Conservation (phyloP, 2,888 invertebrate genomes). For the Ephialtes manifestator region DNA sequence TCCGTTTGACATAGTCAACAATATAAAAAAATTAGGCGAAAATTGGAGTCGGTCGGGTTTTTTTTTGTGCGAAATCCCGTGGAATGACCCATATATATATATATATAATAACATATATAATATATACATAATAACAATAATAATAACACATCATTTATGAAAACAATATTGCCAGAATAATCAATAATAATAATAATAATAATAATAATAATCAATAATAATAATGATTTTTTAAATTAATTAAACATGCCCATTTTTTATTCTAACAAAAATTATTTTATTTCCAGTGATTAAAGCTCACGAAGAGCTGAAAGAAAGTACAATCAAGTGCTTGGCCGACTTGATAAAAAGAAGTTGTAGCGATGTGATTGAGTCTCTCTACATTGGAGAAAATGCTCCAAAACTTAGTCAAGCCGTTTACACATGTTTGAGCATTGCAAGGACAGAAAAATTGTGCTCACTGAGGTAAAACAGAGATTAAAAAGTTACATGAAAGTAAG, state of each 20-base stretch:
- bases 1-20: too few relatives aligned
- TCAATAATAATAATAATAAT: slow-evolving; percentile 33
- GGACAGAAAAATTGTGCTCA: slow-evolving; percentile 89
- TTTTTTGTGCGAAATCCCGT: too few relatives aligned
- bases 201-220: too few relatives aligned
- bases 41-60: too few relatives aligned
- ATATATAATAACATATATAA: too few relatives aligned
- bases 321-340: slow-evolving; percentile 87
- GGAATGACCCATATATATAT: too few relatives aligned
- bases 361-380: slow-evolving; percentile 87
- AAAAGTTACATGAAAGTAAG: neutral
- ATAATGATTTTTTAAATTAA: neutral
- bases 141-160: too few relatives aligned
- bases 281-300: slow-evolving; percentile 87
- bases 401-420: slow-evolving; percentile 90
- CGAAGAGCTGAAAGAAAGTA: slow-evolving; percentile 89
- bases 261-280: slow-evolving; percentile 1
- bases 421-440: slow-evolving; percentile 89
- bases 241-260: neutral
- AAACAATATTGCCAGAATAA: too few relatives aligned
- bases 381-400: slow-evolving; percentile 87
- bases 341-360: slow-evolving; percentile 87
- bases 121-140: too few relatives aligned
- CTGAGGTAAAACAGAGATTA: slow-evolving; percentile 88
- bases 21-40: too few relatives aligned